phyloP scores from a whole-genome alignment of 2,888 invertebrate species.

The Drosophila fungiperda region DNA sequence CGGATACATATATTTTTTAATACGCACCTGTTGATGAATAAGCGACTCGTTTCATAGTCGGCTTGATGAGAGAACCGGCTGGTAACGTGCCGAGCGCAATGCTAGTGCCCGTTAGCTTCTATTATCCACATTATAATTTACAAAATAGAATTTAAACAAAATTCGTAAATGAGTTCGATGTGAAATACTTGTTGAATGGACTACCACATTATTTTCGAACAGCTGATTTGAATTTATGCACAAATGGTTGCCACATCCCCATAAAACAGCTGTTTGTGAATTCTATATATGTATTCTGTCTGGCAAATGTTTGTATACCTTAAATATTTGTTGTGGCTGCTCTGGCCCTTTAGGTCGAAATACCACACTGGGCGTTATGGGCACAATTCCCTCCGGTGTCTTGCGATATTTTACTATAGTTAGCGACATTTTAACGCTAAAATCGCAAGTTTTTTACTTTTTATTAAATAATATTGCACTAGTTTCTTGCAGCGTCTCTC shows the following conservation, averaged over 20 bases:
- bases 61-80: slow-evolving; percentile 58
- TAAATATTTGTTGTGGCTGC: slow-evolving; percentile 48
- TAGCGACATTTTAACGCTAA: slow-evolving; percentile 66
- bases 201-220: slow-evolving; percentile 25
- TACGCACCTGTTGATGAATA: slow-evolving; percentile 43
- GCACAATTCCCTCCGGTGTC: slow-evolving; percentile 45
- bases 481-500: slow-evolving; percentile 7
- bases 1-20: background rate
- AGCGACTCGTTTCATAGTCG: slow-evolving; percentile 77
- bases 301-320: slow-evolving; percentile 55
- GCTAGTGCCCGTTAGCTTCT: slow-evolving; percentile 60
- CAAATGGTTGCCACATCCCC: slow-evolving; percentile 21
- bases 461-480: slow-evolving; percentile 25
- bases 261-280: slow-evolving; percentile 43
- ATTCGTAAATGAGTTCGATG: background rate
- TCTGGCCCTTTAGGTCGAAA: slow-evolving; percentile 52
- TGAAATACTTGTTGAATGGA: slow-evolving; percentile 4
- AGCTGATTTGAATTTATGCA: slow-evolving; percentile 34
- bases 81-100: slow-evolving; percentile 74
- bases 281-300: slow-evolving; percentile 7
- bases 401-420: slow-evolving; percentile 76
- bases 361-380: slow-evolving; percentile 45
- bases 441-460: slow-evolving; percentile 23
- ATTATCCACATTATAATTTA: slow-evolving; percentile 56
- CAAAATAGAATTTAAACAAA: slow-evolving; percentile 5